Conservation (phyloP, 2,888 invertebrate species). For the Sepioteuthis lessoniana region DNA sequence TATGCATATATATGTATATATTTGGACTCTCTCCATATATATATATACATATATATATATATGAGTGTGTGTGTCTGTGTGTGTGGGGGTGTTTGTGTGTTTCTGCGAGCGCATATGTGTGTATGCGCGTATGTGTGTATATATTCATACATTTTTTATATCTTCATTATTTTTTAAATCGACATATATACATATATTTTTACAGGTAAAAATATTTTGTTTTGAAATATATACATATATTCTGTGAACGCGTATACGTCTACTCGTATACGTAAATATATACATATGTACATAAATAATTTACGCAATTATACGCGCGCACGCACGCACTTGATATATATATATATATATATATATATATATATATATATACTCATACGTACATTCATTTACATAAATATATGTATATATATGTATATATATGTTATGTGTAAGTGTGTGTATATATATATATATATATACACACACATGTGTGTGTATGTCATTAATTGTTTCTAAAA, state of each 20-base stretch:
- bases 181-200: not conserved
- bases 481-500: not conserved
- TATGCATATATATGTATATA: not conserved
- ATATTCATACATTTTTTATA: not conserved
- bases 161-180: not conserved
- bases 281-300: not conserved
- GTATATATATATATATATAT: slow-evolving; percentile 13
- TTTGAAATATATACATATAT: not conserved
- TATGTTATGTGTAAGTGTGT: not conserved
- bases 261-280: not conserved
- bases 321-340: not conserved
- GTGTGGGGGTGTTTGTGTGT: not conserved
- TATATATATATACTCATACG: not conserved
- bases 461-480: not conserved
- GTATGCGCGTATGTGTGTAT: not conserved
- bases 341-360: not conserved
- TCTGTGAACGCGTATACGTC: not conserved
- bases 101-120: not conserved
- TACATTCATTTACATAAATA: not conserved
- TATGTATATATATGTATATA: slow-evolving; percentile 24
- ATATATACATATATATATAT: not conserved
- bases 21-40: not conserved
- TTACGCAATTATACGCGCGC: not conserved
- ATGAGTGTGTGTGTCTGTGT: too few relatives aligned
- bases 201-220: not conserved